These are phyloP conservation scores for Mionectes olivaceus DNA, from an alignment of 2,797 vertebrate genomes.

Conservation along the genomic window DNA sequence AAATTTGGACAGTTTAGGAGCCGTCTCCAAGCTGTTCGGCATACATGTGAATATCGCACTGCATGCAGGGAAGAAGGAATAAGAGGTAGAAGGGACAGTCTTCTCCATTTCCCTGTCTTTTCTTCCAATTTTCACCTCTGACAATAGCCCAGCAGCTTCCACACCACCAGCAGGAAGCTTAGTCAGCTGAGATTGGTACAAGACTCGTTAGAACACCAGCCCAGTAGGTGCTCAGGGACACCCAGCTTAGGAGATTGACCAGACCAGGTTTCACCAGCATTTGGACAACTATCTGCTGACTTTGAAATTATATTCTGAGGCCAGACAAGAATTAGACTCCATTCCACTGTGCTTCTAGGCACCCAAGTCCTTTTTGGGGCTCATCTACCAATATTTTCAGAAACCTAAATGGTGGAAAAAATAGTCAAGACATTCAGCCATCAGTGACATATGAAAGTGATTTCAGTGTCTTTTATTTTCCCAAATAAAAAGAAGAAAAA, in stretches of 20 bases:
- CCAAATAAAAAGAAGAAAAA: not conserved
- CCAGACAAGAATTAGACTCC: not conserved
- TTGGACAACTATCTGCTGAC: not conserved
- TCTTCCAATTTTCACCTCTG: not conserved
- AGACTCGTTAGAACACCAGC: fast-evolving
- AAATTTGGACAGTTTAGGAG: not conserved
- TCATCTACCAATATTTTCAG: not conserved
- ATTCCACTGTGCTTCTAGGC: not conserved
- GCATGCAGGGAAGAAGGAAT: not conserved
- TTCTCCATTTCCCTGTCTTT: not conserved
- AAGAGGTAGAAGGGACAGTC: not conserved
- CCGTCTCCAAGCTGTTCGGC: not conserved
- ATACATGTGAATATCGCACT: fast-evolving
- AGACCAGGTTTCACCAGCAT: not conserved
- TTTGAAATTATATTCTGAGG: not conserved
- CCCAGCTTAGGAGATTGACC: not conserved
- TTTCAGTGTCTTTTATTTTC: not conserved
- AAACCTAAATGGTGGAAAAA: not conserved
- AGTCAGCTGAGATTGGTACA: not conserved
- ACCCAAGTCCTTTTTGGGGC: not conserved
- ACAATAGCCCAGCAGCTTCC: not conserved
- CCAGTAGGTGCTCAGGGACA: not conserved
- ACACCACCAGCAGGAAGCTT: not conserved
- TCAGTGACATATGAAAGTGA: not conserved
- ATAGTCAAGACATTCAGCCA: not conserved